Percentiles rank a stretch among this genome's conserved stretches.
Evolutionary conservation across 2,888 invertebrate species (phyloP).

Genomic region (Odontocerum albicorne): DNA sequence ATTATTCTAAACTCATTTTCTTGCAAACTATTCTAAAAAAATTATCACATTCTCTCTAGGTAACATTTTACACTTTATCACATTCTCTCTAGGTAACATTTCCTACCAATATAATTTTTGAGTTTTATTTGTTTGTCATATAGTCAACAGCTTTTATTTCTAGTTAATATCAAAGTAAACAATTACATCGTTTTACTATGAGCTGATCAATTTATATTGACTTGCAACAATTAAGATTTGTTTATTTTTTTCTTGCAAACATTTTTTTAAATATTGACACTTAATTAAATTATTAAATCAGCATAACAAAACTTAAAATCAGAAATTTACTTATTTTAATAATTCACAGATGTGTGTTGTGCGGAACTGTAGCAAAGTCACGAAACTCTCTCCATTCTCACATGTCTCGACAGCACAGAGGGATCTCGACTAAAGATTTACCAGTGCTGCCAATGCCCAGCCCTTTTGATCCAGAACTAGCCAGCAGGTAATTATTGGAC

Average conservation of each 20-base stretch:
- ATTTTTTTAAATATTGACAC: too few relatives aligned
- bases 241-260: too few relatives aligned
- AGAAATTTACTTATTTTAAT: not conserved
- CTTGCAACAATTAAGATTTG: too few relatives aligned
- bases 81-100: too few relatives aligned
- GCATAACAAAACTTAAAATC: not conserved
- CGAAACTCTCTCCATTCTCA: slow-evolving; percentile 91
- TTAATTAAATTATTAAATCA: not conserved
- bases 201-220: not conserved
- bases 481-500: slow-evolving; percentile 61
- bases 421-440: slow-evolving; percentile 90
- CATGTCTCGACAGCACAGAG: slow-evolving; percentile 91
- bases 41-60: too few relatives aligned
- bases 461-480: slow-evolving; percentile 87
- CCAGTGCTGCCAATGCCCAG: slow-evolving; percentile 93
- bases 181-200: not conserved
- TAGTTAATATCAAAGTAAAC: too few relatives aligned
- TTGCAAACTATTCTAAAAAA: too few relatives aligned
- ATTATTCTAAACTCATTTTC: too few relatives aligned
- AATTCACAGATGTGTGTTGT: slow-evolving; percentile 73
- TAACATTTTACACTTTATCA: too few relatives aligned
- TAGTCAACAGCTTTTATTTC: too few relatives aligned
- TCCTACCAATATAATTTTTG: too few relatives aligned
- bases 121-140: too few relatives aligned
- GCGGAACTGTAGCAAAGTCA: slow-evolving; percentile 91